Conservation (phyloP, 1,140 invertebrate genomes). For the Drosophila santomea region DNA sequence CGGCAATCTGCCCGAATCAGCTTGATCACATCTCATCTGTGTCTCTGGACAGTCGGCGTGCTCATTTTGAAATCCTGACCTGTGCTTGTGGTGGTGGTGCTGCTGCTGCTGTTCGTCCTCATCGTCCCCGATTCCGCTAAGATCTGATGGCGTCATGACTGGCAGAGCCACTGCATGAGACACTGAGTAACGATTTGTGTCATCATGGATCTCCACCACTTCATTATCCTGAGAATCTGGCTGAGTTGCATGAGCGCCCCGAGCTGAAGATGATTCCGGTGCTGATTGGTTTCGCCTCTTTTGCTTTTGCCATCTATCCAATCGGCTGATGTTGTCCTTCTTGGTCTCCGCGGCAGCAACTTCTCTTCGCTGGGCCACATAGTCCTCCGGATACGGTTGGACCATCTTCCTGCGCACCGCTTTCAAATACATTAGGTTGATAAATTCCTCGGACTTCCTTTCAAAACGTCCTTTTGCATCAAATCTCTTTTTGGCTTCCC, state of each 20-base stretch:
- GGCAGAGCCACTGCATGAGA: no score
- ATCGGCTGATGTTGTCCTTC: background rate
- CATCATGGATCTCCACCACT: background rate
- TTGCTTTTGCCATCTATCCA: background rate
- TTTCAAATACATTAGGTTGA: slow-evolving; percentile 51
- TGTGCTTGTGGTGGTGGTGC: no score
- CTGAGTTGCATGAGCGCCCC: background rate
- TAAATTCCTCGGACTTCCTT: slow-evolving; percentile 28
- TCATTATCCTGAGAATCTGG: background rate
- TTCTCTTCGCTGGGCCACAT: background rate
- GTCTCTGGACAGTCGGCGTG: background rate
- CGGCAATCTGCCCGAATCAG: slow-evolving; percentile 42
- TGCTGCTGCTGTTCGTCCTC: background rate
- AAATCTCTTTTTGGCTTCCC: slow-evolving; percentile 47
- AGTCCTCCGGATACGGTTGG: slow-evolving; percentile 19
- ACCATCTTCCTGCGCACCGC: slow-evolving; percentile 41
- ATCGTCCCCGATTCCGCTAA: slow-evolving; percentile 7
- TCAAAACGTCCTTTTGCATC: slow-evolving; percentile 25
- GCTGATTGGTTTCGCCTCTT: background rate
- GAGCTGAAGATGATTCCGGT: background rate
- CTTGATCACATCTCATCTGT: background rate
- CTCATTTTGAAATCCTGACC: background rate
- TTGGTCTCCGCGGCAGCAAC: background rate
- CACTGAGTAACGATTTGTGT: no score
- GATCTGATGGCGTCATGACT: no score